Base-by-base conservation (phyloP, 1,140 invertebrate genomes). In the Brachionus sp. region DNA sequence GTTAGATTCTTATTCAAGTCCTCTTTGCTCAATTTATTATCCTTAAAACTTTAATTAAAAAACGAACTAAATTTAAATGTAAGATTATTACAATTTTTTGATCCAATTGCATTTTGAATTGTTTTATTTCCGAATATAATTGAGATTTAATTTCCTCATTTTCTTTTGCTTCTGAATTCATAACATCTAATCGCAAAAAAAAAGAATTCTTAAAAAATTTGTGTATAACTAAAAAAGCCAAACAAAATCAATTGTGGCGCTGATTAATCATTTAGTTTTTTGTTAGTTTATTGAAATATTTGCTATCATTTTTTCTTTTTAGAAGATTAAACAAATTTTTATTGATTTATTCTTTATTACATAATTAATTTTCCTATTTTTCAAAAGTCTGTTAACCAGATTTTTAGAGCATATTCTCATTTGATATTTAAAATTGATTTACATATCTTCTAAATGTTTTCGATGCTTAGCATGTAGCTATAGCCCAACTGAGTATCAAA, bases 151-250 rank as follows among this genome's bases (percentile, higher is more conserved):
- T 75, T 23, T 75, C 70, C 13, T 75, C 70, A 46, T 75, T 75
- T 46, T 75, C 42, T 75, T 75, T 75, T 29, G 70, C 42, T 75
- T 75, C 70, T 46, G 25, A 44, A 19, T 75, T 75, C 23, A 75
- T 29, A 46, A 46, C 12, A 46, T 75, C 70, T 75, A 25, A 23
- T 46, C 5, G 2, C 44, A 29, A 46, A 75, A 75, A 75, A 46
- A n/a, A 29, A 29, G 29, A 29, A 29, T 3, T 29, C 29, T 29
- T 75, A 46, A 29, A 35, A 23, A 25, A 25, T 13, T 50, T 25
- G 0, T 29, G 9, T 6, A 33, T 23, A 25, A 9, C 16, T 70
- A 13, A 5, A 37, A 37, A n/a, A 12, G 33, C 64, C 3, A 35
- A 66, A 66, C 12, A 13, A 13, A 2, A 46, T 46, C 1, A 46